Base-by-base conservation (phyloP, 2,113 vertebrate genomes). In the Felis catus region DNA sequence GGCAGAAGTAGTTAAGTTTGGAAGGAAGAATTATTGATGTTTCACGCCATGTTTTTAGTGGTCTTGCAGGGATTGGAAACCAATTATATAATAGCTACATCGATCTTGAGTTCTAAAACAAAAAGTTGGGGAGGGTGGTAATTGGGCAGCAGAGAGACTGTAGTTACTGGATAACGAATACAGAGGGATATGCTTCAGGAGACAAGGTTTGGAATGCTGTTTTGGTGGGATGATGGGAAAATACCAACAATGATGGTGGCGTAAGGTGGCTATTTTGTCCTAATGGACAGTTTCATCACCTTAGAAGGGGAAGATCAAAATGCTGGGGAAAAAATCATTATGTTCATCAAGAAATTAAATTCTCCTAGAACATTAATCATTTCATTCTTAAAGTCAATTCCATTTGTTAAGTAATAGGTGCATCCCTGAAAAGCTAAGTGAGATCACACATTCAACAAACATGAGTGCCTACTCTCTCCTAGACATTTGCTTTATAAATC, bases 301-400 rank as follows among this genome's bases (percentile, higher is more conserved):
- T 81, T 48, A 87, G 48, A 91, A 78, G 41, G 61, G 76, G 65
- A 55, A 93, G 18, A 83, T 89, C 55, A 83, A 33, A 66, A 87
- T 41, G 5, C 53, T 89, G 11, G 14, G 18, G n/a, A 48, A 41
- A 94, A 58, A 41, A 53, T 27, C 23, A 61, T 39, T 80, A 53
- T 92, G 61, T 27, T 70, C 76, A 78, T 86, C 73, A 81, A 36
- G 39, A 96, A 89, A 78, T n/a, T 63, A 73, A n/a, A 53, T 91
- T 81, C 55, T 86, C 83, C 73, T 79, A 53, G 48, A 91, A 53
- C n/a, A 86, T 55, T 79, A 48, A 68, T 82, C 39, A 27, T 74
- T 96, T 85, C 58, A 51, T 71, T 89, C 74, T 97, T 83, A 90
- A 90, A 78, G 76, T 91, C 23, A 82, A 0, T 83, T 96, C 91